Evolutionary conservation across 2,113 vertebrate species (phyloP), one percentile per base, ranked within the genome.

Genomic region (Osmerus eperlanus): DNA sequence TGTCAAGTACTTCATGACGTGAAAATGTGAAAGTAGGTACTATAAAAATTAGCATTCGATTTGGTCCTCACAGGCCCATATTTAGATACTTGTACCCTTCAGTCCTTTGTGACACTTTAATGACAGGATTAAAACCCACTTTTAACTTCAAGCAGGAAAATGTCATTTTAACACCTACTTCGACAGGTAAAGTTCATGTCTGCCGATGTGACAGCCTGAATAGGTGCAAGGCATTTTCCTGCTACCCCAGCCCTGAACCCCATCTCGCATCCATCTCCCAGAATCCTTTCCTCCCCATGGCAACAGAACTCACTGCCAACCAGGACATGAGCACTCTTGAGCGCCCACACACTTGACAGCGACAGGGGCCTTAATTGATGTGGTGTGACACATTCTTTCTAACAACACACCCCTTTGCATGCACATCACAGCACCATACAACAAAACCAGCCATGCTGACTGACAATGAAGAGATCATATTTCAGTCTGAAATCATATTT

Each of bases 381-480:
- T 29, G 9, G 5, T 32, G 23, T 32, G 61, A 64, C 29, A 32
- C 16, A 29, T 32, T 28, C 41, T 47, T 47, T 47, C 41, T 11
- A 47, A 47, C 41, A 47, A 47, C 41, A 47, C 41, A 18, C 15
- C 18, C 6, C 25, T 5, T 64, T 18, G 25, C 16, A 64, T 64
- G 16, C 16, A 32, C 14, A 25, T 64, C 62, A 12, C 41, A 41
- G 36, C 36, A 47, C 41, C 41, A 47, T 1, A 47, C 41, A 11
- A 47, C 6, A 47, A 9, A 47, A 47, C 41, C 12, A 47, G 41
- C 41, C 41, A 47, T 3, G 8, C 55, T 4, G 5, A 36, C 74
- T 78, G 78, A 25, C 61, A 28, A 3, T 51, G 73, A 62, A 75
- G 67, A 78, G 81, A 77, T 83, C 72, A 77, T 66, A 80, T 77